Base-by-base conservation (phyloP, 1,140 invertebrate species). In the Drosophila azteca region DNA sequence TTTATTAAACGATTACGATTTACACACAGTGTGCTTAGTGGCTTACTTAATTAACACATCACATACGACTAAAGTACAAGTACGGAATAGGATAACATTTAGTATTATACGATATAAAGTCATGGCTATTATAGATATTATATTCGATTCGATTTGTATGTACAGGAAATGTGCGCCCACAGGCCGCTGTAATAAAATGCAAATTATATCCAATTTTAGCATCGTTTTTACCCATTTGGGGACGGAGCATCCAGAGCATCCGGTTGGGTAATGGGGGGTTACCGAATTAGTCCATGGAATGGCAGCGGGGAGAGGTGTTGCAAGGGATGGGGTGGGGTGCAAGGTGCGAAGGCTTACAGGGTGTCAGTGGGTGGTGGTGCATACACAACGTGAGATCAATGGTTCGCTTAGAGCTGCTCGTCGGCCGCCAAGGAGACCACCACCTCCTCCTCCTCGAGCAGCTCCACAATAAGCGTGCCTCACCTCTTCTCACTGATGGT, bases 401-500 rank as follows among this genome's bases (percentile, higher is more conserved):
- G 68, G 46, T 75, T 17, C 48, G 61, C 49, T 83, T 82, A 91
- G 75, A 91, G 87, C 72, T 89, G 79, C 59, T 90, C 90, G 62
- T 91, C 90, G 60, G 75, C 80, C 67, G 85, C 73, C 51, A 80
- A 64, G 24, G 58, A 46, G 7, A 51, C 48, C 62, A 60, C 55
- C 35, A 67, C 71, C 17, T 72, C 52, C 49, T 80, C 81, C 78
- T 87, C 82, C 49, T 78, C 82, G 49, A 87, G 82, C 82, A 85
- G 75, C 79, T 91, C 73, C 85, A 90, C 79, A 59, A 90, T 78
- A 24, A 90, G 59, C 58, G 90, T 91, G 64, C 81, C 91, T 92
- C 91, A 92, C 90, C 91, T 92, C 70, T 91, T 91, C 69, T 91
- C 90, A 70, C 75, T 78, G 50, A 79, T 51, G 46, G 89, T 59